Evolutionary conservation across 2,797 vertebrate species (phyloP).

Genomic region (Odontamblyopus lacepedii): DNA sequence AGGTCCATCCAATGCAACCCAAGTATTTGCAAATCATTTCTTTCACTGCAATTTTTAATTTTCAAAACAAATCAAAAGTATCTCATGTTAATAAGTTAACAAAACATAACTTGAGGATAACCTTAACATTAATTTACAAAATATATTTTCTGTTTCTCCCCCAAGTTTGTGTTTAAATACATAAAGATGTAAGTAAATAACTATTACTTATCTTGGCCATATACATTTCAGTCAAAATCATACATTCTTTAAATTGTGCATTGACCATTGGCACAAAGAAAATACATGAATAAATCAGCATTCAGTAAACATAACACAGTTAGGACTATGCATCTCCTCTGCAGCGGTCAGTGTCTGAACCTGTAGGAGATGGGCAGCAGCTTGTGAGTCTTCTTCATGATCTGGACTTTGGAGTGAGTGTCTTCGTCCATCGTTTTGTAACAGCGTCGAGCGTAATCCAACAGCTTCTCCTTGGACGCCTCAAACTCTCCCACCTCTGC

Average conservation of each 20-base stretch:
- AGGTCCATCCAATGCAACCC: background rate
- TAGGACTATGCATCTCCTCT: background rate
- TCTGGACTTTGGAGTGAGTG: slow-evolving; percentile 84
- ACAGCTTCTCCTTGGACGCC: slow-evolving; percentile 86
- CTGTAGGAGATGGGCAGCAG: slow-evolving; percentile 90
- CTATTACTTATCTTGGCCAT: background rate
- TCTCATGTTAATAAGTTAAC: background rate
- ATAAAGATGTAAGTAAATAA: background rate
- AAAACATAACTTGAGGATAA: background rate
- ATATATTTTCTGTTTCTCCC: background rate
- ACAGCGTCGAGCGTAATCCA: slow-evolving; percentile 89
- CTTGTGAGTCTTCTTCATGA: slow-evolving; percentile 87
- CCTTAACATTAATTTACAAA: background rate
- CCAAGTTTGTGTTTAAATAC: background rate
- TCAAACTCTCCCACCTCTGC: slow-evolving; percentile 88
- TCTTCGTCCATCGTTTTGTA: slow-evolving; percentile 87
- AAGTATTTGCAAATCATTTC: background rate
- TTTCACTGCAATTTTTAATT: background rate
- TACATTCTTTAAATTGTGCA: background rate
- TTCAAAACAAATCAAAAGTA: background rate
- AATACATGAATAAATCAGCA: background rate
- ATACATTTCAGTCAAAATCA: background rate
- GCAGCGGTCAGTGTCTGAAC: slow-evolving; percentile 82
- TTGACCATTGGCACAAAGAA: background rate
- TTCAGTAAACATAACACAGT: background rate